These are phyloP conservation scores for Drosophila anceps DNA, from an alignment of 2,888 invertebrate species.

Conservation along the genomic window DNA sequence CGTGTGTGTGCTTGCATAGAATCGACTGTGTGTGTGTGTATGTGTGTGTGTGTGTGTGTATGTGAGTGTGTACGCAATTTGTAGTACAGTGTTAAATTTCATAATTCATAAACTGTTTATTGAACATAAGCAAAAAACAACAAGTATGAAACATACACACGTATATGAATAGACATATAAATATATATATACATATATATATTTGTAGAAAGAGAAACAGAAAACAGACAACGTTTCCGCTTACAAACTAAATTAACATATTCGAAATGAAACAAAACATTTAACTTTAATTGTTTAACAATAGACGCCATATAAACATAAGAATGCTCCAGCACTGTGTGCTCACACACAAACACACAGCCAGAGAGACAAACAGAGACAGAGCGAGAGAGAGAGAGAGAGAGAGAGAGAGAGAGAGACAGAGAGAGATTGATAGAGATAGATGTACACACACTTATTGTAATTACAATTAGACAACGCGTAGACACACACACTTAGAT, in stretches of 20 bases:
- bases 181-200: slow-evolving; percentile 8
- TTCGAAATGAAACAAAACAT: background rate
- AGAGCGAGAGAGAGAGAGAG: background rate
- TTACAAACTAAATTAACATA: slow-evolving; percentile 30
- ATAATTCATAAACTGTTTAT: slow-evolving; percentile 37
- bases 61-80: slow-evolving; percentile 1
- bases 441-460: slow-evolving; percentile 18
- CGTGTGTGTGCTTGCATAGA: slow-evolving; percentile 2
- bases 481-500: slow-evolving; percentile 5
- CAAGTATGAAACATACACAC: slow-evolving; percentile 21
- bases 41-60: background rate
- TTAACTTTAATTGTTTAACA: slow-evolving; percentile 2
- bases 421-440: background rate
- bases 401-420: background rate
- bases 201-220: background rate
- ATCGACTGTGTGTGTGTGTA: background rate
- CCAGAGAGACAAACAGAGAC: background rate
- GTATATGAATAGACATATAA: slow-evolving; percentile 10
- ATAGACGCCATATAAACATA: slow-evolving; percentile 2
- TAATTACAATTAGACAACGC: slow-evolving; percentile 22
- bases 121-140: slow-evolving; percentile 22
- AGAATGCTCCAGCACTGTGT: background rate
- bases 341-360: slow-evolving; percentile 13
- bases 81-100: slow-evolving; percentile 5
- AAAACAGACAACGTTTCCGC: slow-evolving; percentile 1